Evolutionary conservation across 1,140 invertebrate genomes (phyloP).

Genomic region (Drosophila albomicans): DNA sequence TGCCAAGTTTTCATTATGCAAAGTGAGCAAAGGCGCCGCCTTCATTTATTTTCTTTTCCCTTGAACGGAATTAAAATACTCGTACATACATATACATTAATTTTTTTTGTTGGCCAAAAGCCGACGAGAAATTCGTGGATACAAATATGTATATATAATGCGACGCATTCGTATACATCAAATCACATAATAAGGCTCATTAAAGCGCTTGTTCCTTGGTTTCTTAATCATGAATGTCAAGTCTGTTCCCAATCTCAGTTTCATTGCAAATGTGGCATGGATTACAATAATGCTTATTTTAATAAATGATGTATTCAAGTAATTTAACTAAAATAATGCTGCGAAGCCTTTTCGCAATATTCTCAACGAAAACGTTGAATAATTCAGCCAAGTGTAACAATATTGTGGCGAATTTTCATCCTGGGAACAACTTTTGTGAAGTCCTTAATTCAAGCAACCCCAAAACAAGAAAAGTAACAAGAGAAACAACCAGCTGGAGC

Average conservation of each 20-base stretch:
- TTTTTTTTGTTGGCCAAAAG: neutral
- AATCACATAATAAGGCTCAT: constrained; percentile 25
- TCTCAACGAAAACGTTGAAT: neutral
- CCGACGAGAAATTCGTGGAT: constrained; percentile 13
- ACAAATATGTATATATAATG: constrained; percentile 31
- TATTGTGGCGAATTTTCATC: neutral
- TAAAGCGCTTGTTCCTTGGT: constrained; percentile 4
- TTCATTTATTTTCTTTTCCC: constrained; percentile 13
- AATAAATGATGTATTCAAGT: neutral
- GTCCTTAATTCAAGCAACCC: neutral
- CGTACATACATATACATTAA: neutral
- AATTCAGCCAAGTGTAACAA: neutral
- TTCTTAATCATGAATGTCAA: neutral
- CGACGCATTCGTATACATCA: neutral
- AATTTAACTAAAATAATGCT: no score
- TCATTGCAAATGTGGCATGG: neutral
- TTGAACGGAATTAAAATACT: neutral
- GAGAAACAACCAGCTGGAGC: constrained; percentile 8
- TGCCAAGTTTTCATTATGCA: constrained; percentile 72
- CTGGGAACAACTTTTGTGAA: neutral
- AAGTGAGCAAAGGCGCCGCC: constrained; percentile 57
- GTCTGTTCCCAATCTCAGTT: neutral
- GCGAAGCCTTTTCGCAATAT: neutral
- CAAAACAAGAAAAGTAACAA: neutral
- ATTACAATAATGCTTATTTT: neutral